These are phyloP conservation scores for Trialeurodes vaporariorum DNA, from an alignment of 1,140 invertebrate genomes.

Conservation along the genomic window DNA sequence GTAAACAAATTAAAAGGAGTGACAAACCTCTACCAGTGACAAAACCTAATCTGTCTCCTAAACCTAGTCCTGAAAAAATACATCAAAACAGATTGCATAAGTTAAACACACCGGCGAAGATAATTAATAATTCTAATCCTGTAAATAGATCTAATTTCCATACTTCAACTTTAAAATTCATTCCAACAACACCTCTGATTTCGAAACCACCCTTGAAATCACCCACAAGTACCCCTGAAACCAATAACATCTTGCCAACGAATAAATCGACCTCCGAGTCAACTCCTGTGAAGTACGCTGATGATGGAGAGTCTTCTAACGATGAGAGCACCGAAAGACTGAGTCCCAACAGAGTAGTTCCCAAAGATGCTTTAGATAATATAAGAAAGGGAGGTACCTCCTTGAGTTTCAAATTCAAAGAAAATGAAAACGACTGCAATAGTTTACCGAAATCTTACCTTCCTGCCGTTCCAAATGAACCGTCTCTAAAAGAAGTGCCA, in stretches of 20 bases:
- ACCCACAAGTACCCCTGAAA: slow-evolving; percentile 7
- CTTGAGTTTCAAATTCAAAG: slow-evolving; percentile 45
- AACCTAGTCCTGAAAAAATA: slow-evolving; percentile 14
- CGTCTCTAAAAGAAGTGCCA: not conserved
- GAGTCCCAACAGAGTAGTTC: slow-evolving; percentile 35
- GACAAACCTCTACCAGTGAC: slow-evolving; percentile 5
- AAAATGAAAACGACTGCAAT: slow-evolving; percentile 28
- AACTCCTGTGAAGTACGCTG: not conserved
- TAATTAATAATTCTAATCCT: not conserved
- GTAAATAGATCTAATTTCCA: not conserved
- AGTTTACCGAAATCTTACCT: slow-evolving; percentile 37
- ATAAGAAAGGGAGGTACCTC: slow-evolving; percentile 51
- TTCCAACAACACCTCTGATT: not conserved
- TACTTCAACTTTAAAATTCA: not conserved
- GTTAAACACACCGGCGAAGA: not conserved
- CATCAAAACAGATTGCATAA: not conserved
- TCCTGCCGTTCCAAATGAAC: slow-evolving; percentile 31
- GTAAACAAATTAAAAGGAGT: not conserved
- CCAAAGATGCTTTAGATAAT: slow-evolving; percentile 47
- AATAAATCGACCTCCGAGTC: not conserved
- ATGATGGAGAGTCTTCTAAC: slow-evolving; percentile 7
- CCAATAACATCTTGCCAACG: not conserved
- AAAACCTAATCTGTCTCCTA: slow-evolving; percentile 22
- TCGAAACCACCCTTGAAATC: slow-evolving; percentile 1
- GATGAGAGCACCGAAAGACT: not conserved